Evolutionary conservation across 1,140 invertebrate species (phyloP).

Genomic region (Papilio aristodemus): DNA sequence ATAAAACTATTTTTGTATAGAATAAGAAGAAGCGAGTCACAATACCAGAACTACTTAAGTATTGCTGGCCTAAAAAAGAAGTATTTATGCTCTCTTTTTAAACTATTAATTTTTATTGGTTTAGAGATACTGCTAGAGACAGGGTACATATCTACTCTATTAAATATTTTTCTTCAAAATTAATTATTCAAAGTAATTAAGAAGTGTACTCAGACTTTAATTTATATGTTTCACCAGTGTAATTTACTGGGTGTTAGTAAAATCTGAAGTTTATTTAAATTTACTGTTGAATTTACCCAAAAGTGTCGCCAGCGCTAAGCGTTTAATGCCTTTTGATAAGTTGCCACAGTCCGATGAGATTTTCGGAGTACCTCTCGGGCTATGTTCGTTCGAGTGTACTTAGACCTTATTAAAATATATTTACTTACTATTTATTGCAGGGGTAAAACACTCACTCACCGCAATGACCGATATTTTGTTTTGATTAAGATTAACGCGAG

Average conservation of each 20-base stretch:
- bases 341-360: conserved; percentile 13
- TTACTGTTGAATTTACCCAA: conserved; percentile 17
- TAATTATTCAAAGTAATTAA: conserved; percentile 14
- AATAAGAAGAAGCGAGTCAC: too few species aligned
- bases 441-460: background rate
- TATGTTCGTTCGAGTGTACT: background rate
- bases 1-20: too few species aligned
- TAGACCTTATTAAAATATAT: conserved; percentile 7
- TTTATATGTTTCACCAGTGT: conserved; percentile 8
- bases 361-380: background rate
- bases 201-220: background rate
- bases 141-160: background rate
- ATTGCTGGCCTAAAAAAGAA: too few species aligned
- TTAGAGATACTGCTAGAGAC: too few species aligned
- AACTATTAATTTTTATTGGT: too few species aligned
- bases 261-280: conserved; percentile 18
- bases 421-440: background rate
- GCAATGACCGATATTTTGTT: background rate
- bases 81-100: too few species aligned
- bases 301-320: conserved; percentile 5
- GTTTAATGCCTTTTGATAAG: conserved; percentile 10
- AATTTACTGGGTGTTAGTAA: conserved; percentile 19
- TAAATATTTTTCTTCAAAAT: background rate
- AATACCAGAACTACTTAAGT: too few species aligned
- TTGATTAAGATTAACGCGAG: background rate